Percentiles rank a stretch among this genome's conserved stretches.
Conservation (phyloP, 2,113 vertebrate genomes). For the Muntiacus reevesi region DNA sequence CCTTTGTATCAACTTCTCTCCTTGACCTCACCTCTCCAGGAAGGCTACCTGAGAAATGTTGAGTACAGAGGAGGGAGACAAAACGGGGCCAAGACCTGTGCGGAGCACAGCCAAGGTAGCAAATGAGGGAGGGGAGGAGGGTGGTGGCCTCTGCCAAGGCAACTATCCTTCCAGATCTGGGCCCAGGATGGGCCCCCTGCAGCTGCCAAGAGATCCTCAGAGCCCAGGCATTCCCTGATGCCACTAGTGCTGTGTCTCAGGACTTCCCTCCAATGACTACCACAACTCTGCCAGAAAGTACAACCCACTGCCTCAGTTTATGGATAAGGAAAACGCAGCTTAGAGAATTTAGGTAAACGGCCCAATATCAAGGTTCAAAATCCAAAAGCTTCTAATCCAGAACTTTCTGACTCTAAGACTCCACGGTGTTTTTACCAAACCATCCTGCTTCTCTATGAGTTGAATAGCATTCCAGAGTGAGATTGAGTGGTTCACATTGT, state of each 20-base stretch:
- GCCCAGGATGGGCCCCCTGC: neutral
- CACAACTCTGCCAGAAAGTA: no score
- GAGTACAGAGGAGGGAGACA: neutral
- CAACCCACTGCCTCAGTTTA: neutral
- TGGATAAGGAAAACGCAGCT: neutral
- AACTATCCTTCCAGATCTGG: neutral
- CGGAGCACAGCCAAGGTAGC: rapidly evolving
- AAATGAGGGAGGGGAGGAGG: neutral
- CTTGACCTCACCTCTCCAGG: neutral
- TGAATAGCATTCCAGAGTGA: neutral
- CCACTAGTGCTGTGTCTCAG: neutral
- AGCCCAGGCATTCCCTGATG: neutral
- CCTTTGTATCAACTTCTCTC: neutral
- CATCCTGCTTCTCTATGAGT: neutral
- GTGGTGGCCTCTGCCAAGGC: neutral
- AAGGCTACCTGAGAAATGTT: neutral
- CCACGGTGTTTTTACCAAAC: neutral
- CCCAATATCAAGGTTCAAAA: neutral
- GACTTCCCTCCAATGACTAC: neutral
- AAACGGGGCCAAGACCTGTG: rapidly evolving
- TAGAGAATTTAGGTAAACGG: neutral
- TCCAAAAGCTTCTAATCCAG: neutral
- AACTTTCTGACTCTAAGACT: neutral
- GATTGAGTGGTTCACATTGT: neutral
- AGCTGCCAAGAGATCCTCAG: neutral